Evolutionary conservation across 2,113 vertebrate genomes (phyloP).

Genomic region (Marmota monax): DNA sequence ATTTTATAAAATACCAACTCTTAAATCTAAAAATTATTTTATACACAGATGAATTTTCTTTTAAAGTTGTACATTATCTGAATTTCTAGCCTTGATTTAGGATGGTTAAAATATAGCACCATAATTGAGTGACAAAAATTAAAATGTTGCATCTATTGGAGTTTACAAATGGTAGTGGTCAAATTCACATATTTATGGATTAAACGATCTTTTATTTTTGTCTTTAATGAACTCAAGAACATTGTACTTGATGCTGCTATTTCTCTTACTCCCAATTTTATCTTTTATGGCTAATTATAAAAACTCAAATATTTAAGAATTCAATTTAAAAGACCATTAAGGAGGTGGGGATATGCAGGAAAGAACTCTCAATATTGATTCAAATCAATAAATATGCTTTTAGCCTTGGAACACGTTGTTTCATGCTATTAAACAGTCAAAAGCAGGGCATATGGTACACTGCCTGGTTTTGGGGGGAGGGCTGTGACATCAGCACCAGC

Average conservation of each 20-base stretch:
- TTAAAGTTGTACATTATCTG: slow-evolving; percentile 4
- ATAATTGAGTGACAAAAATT: background rate
- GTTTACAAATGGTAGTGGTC: slow-evolving; percentile 23
- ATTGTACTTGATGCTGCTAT: background rate
- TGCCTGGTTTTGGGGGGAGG: background rate
- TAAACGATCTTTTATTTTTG: slow-evolving; percentile 29
- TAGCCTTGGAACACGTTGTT: background rate
- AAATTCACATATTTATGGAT: background rate
- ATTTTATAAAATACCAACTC: background rate
- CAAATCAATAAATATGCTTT: background rate
- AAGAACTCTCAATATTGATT: background rate
- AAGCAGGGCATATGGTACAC: background rate
- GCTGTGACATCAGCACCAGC: background rate
- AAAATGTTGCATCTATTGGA: background rate
- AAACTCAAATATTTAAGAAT: slow-evolving; percentile 38
- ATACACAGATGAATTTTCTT: slow-evolving; percentile 44
- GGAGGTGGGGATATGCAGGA: background rate
- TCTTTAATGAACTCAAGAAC: slow-evolving; percentile 41
- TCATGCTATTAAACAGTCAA: background rate
- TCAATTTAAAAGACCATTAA: background rate
- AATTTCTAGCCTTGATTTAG: slow-evolving; percentile 64
- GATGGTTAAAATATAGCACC: slow-evolving; percentile 9
- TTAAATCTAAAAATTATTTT: background rate
- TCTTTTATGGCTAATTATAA: slow-evolving; percentile 40
- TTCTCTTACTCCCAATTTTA: slow-evolving; percentile 15